Evolutionary conservation across 2,888 invertebrate genomes (phyloP).

Genomic region (Brachyopa scutellaris): DNA sequence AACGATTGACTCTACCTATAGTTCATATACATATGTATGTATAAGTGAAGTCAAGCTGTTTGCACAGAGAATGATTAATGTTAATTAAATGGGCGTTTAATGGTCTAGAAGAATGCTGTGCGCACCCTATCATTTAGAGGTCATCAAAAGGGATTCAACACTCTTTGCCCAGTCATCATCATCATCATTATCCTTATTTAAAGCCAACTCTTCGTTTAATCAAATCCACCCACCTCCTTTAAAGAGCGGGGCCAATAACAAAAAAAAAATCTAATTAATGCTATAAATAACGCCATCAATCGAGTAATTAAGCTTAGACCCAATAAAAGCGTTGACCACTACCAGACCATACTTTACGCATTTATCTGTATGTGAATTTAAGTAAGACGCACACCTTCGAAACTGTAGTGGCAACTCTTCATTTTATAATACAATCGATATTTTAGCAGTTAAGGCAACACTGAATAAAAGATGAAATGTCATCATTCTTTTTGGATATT

Average conservation of each 20-base stretch:
- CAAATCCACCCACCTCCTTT: conserved; percentile 17
- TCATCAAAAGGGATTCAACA: conserved; percentile 29
- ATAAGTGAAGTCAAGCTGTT: conserved; percentile 11
- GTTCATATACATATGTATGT: too few species aligned
- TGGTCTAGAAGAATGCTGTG: background rate
- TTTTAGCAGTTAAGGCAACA: too few species aligned
- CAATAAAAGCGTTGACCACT: conserved; percentile 36
- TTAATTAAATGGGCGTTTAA: conserved; percentile 35
- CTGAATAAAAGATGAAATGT: too few species aligned
- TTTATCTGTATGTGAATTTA: background rate
- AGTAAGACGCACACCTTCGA: background rate
- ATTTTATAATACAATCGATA: too few species aligned
- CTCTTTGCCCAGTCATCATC: conserved; percentile 26
- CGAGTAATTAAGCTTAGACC: conserved; percentile 48
- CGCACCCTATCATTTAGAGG: conserved; percentile 9
- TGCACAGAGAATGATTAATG: conserved; percentile 28
- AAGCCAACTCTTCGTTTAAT: conserved; percentile 16
- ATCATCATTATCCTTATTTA: conserved; percentile 4
- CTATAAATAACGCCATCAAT: conserved; percentile 57
- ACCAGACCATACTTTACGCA: conserved; percentile 1
- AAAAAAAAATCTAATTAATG: conserved; percentile 41
- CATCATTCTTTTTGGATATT: too few species aligned
- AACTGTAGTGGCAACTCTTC: too few species aligned
- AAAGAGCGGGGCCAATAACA: too few species aligned
- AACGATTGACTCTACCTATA: conserved; percentile 11